Evolutionary conservation across 2,797 vertebrate genomes (phyloP), one percentile per base, ranked within the genome.

Genomic region (Poliocrania exsul): DNA sequence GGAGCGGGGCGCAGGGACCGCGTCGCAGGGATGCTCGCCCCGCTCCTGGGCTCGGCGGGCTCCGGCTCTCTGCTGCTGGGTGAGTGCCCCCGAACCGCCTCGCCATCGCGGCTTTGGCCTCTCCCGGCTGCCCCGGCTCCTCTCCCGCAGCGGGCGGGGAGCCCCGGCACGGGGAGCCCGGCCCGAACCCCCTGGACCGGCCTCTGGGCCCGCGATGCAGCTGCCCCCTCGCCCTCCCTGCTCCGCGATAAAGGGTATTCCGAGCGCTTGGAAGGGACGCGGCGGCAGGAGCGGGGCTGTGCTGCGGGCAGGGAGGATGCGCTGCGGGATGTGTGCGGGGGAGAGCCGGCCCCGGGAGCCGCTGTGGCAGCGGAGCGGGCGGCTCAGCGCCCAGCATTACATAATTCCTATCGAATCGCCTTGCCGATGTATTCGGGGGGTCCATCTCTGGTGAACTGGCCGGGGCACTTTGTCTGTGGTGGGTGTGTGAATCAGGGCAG

Each of bases 1-100:
- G 96, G 94, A 81, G 40, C 40, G 85, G 91, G 87, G 88, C 78
- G 78, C 33, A 20, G 47, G 33, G 88, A 95, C 93, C 73, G 88
- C 89, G 94, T 93, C 40, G 93, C 89, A 93, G 96, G 96, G 95
- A 98, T 98, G 98, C 97, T 98, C 91, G 96, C 97, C 90, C 97
- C 97, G 91, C 95, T 98, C 80, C 96, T 98, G 44, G 93, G 98
- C 81, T 97, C 97, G 4, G 97, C 96, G 61, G 97, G 97, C 83
- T 98, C 98, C 47, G 94, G 98, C 90, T 98, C 98, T 95, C 93
- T 98, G 91, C 93, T 98, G n/a, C 81, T 97, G 77, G 98, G 98
- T 98, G 95, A 98, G 98, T 95, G 64, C 35, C 35, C 47, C 50
- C 13, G 57, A 37, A 6, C 50, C 31, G 8, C 14, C 23, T 28